Percentiles rank a stretch among this genome's conserved stretches.
These are phyloP conservation scores for Parapsyche elsis DNA, from an alignment of 1,140 invertebrate genomes.

Conservation along the genomic window DNA sequence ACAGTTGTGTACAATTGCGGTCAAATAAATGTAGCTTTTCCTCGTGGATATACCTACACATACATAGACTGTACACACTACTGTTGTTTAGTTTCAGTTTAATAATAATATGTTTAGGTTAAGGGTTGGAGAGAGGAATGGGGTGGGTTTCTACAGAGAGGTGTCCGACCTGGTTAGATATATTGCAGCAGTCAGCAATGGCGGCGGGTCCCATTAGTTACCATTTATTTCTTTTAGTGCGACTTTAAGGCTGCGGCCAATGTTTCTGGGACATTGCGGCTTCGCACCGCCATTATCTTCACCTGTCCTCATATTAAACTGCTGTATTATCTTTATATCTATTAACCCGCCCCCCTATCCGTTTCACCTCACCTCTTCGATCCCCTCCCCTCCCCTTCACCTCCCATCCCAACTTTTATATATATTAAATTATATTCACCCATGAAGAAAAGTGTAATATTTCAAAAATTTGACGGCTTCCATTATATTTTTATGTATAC, in stretches of 20 bases:
- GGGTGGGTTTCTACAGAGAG: not conserved
- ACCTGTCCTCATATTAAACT: slow-evolving; percentile 44
- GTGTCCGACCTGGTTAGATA: slow-evolving; percentile 27
- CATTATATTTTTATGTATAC: no score
- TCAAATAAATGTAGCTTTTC: not conserved
- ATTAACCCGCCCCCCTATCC: not conserved
- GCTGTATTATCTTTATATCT: slow-evolving; percentile 28
- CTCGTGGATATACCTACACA: not conserved
- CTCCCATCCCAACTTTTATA: not conserved
- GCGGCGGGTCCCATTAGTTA: slow-evolving; percentile 41
- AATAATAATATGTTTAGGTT: slow-evolving; percentile 27
- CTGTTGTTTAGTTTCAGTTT: slow-evolving; percentile 19
- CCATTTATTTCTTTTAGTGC: slow-evolving; percentile 46
- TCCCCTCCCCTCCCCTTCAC: not conserved
- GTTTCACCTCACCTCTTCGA: no score
- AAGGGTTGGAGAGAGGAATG: not conserved
- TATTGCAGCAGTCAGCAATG: slow-evolving; percentile 41
- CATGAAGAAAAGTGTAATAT: no score
- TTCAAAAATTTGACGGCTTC: no score
- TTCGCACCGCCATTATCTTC: slow-evolving; percentile 29
- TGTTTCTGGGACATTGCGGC: slow-evolving; percentile 4
- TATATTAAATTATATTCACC: no score
- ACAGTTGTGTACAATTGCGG: not conserved
- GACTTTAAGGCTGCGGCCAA: slow-evolving; percentile 41
- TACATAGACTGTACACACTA: not conserved